Evolutionary conservation across 2,888 invertebrate species (phyloP), one percentile per base, ranked within the genome.

Genomic region (Dryadula phaetusa): DNA sequence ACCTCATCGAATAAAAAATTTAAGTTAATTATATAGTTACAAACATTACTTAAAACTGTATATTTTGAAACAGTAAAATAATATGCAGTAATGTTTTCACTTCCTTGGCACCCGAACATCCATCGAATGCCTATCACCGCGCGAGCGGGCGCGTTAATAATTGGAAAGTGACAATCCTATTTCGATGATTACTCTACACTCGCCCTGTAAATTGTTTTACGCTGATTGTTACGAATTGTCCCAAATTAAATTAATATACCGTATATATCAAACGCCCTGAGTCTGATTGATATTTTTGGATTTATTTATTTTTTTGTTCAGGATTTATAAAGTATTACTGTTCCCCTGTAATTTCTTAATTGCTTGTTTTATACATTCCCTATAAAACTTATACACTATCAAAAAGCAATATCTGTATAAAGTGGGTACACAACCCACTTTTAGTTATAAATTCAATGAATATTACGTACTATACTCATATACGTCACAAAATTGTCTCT

Each of bases 111-210:
- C 64, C 49, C 42, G 69, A 64, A 67, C 66, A 64, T 64, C 66
- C 69, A 63, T 62, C 64, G 74, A 75, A 77, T 74, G 77, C 76
- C 76, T 77, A 80, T 82, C 80, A 79, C 71, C 73, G 76, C 73
- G 75, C 76, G 78, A 77, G 72, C 81, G 82, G 84, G 84, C 84
- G 79, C 79, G 74, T 75, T 81, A 77, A 83, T 90, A 90, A 90
- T 90, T 90, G 89, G 86, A 88, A 87, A 87, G 81, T 87, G 88
- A 86, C 88, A 90, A 90, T 90, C 90, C 88, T 85, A 88, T 88
- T 86, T 82, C 84, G 80, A 84, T 87, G 86, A 88, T 88, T 86
- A 87, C 84, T 84, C 81, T 79, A 79, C 81, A 79, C 79, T 74
- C 72, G 67, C 71, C 72, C 70, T 75, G 75, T 75, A 75, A 75